These are phyloP conservation scores for Oryzias woworae DNA, from an alignment of 2,113 vertebrate genomes.

Conservation along the genomic window DNA sequence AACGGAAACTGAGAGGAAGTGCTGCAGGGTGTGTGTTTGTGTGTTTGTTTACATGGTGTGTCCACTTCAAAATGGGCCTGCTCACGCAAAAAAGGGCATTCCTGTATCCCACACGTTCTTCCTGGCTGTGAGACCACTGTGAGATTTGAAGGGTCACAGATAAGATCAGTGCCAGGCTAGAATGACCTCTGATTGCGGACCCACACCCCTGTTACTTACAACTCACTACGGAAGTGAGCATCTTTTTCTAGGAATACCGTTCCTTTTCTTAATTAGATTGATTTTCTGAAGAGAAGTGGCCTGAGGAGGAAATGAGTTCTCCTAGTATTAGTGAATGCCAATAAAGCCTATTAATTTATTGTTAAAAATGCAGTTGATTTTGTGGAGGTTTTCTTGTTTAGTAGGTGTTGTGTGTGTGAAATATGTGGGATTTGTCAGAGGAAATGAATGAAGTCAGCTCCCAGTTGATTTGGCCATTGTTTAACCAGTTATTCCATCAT, in stretches of 20 bases:
- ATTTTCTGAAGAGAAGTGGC: neutral
- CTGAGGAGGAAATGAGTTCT: neutral
- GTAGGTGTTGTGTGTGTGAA: slow-evolving; percentile 12
- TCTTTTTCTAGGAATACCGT: slow-evolving; percentile 10
- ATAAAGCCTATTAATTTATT: too few species aligned
- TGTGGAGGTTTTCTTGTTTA: neutral
- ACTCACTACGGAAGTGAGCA: slow-evolving; percentile 20
- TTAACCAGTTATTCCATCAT: slow-evolving; percentile 47
- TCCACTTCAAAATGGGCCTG: slow-evolving; percentile 11
- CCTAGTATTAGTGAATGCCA: too few species aligned
- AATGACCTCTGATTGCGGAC: slow-evolving; percentile 14
- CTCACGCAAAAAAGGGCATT: slow-evolving; percentile 10
- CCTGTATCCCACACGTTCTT: slow-evolving; percentile 6
- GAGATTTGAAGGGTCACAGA: slow-evolving; percentile 13
- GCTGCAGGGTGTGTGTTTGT: slow-evolving; percentile 26
- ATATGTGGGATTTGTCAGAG: slow-evolving; percentile 32
- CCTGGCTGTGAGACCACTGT: slow-evolving; percentile 16
- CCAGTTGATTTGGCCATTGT: slow-evolving; percentile 61
- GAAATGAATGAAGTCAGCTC: slow-evolving; percentile 66
- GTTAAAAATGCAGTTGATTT: too few species aligned
- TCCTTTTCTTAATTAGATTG: slow-evolving; percentile 27
- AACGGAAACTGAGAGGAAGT: slow-evolving; percentile 52
- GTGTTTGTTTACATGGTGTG: slow-evolving; percentile 25
- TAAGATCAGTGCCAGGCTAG: slow-evolving; percentile 34
- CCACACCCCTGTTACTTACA: slow-evolving; percentile 2